phyloP scores from a whole-genome alignment of 2,888 invertebrate species.

The Sepiola atlantica region DNA sequence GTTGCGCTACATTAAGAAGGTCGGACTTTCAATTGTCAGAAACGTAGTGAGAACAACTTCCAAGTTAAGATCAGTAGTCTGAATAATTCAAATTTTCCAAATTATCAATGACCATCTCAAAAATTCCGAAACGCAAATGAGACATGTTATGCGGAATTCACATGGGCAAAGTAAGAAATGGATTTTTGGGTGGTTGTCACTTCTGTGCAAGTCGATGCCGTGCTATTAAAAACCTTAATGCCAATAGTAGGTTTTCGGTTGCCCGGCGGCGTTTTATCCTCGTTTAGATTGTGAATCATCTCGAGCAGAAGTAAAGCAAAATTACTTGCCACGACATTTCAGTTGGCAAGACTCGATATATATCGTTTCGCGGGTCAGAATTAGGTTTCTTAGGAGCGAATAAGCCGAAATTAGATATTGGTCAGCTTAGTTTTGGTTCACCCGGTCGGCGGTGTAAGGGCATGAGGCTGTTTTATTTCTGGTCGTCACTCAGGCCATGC shows the following conservation, averaged over 20 bases:
- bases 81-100: too few species aligned
- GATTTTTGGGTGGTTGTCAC: too few species aligned
- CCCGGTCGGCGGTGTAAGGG: neutral
- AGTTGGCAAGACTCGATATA: neutral
- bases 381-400: neutral
- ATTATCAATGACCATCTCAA: too few species aligned
- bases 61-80: too few species aligned
- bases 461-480: too few species aligned
- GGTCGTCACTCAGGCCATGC: too few species aligned
- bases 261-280: neutral
- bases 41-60: too few species aligned
- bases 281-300: neutral
- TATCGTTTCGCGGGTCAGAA: neutral
- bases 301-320: neutral
- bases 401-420: neutral
- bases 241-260: neutral
- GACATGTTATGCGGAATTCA: too few species aligned
- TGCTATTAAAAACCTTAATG: neutral
- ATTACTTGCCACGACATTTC: neutral
- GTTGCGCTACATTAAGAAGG: too few species aligned
- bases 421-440: neutral
- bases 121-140: too few species aligned
- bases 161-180: too few species aligned
- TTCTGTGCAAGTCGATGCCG: neutral
- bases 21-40: too few species aligned